phyloP scores from a whole-genome alignment of 2,888 invertebrate genomes.

The Latheticus oryzae region DNA sequence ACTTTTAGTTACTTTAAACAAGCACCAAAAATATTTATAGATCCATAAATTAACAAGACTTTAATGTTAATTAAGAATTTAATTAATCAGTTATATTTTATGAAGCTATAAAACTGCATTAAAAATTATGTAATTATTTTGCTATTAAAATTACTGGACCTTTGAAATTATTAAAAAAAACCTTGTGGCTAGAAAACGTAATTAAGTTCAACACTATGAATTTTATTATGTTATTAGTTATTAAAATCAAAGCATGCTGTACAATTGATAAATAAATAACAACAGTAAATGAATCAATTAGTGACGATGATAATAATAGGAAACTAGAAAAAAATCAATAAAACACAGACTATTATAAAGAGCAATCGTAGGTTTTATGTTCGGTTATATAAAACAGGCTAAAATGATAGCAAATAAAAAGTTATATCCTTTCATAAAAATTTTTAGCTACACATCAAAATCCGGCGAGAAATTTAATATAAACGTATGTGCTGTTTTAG shows the following conservation, averaged over 20 bases:
- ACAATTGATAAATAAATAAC: too few species aligned
- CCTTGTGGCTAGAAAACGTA: not conserved
- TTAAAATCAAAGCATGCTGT: too few species aligned
- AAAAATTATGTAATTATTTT: constrained; percentile 16
- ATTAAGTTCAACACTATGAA: constrained; percentile 8
- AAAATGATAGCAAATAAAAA: constrained; percentile 20
- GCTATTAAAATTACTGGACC: constrained; percentile 1
- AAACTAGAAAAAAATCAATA: constrained; percentile 30
- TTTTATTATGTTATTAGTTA: constrained; percentile 1
- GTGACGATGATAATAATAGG: too few species aligned
- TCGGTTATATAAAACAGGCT: constrained; percentile 21
- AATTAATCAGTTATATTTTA: constrained; percentile 15
- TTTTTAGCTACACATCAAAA: constrained; percentile 23
- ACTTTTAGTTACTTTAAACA: too few species aligned
- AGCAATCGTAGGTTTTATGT: constrained; percentile 23
- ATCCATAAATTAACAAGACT: constrained; percentile 12
- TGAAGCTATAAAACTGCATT: constrained; percentile 8
- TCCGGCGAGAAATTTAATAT: constrained; percentile 15
- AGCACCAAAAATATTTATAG: not conserved
- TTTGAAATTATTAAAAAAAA: constrained; percentile 4
- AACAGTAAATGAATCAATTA: too few species aligned
- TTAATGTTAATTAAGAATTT: constrained; percentile 17
- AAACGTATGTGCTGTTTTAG: constrained; percentile 14
- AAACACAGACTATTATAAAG: constrained; percentile 10
- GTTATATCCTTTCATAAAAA: constrained; percentile 12